phyloP scores from a whole-genome alignment of 1,140 invertebrate genomes.

The Archivesica marissinica region DNA sequence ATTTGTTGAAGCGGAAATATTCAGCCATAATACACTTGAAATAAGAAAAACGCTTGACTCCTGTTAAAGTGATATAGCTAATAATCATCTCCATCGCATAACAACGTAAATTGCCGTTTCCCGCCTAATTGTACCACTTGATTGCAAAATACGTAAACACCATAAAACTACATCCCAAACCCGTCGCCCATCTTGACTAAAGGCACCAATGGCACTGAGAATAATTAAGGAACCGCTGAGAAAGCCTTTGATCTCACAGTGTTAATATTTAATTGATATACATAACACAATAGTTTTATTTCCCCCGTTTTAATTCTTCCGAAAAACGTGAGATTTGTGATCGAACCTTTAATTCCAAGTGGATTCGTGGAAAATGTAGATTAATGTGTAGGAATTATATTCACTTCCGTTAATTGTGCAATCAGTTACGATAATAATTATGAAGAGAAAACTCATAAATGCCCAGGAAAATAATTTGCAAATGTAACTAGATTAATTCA shows the following conservation, averaged over 20 bases:
- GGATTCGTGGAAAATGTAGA: constrained; percentile 13
- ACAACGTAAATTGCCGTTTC: constrained; percentile 60
- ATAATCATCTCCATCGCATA: constrained; percentile 46
- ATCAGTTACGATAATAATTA: constrained; percentile 17
- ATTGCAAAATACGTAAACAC: constrained; percentile 31
- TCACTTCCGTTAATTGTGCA: constrained; percentile 22
- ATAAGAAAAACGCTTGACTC: constrained; percentile 39
- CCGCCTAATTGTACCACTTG: constrained; percentile 45
- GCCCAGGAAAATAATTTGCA: constrained; percentile 3
- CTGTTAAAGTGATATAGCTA: constrained; percentile 48
- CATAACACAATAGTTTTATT: constrained; percentile 45
- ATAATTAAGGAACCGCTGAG: constrained; percentile 40
- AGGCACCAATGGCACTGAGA: constrained; percentile 21
- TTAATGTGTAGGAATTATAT: constrained; percentile 10
- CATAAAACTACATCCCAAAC: constrained; percentile 20
- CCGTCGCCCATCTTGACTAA: not conserved
- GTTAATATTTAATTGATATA: constrained; percentile 28
- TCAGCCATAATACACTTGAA: constrained; percentile 48
- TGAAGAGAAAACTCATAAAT: constrained; percentile 3
- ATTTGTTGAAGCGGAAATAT: constrained; percentile 56
- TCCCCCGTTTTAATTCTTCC: not conserved
- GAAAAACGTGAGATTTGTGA: not conserved
- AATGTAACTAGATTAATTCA: constrained; percentile 24
- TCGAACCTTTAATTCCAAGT: constrained; percentile 19
- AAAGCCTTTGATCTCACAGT: constrained; percentile 26